Evolutionary conservation across 2,113 vertebrate genomes (phyloP).

Genomic region (Puma concolor): DNA sequence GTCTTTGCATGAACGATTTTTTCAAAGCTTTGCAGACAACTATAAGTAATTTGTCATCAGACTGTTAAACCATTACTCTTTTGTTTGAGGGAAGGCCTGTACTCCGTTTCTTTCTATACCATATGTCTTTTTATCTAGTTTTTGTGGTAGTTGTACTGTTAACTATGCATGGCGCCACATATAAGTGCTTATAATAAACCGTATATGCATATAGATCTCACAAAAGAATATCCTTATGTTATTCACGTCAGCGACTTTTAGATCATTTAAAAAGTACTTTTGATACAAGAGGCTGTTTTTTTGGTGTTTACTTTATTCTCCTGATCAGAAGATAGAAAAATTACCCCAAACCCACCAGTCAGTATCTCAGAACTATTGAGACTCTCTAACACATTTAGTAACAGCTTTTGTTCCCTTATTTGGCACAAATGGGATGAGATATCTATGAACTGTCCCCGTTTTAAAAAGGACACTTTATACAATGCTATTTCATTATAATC

Average conservation of each 20-base stretch:
- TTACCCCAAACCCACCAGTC: neutral
- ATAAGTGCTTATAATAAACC: neutral
- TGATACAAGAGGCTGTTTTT: neutral
- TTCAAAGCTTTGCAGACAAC: neutral
- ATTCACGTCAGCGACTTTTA: neutral
- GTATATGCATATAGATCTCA: neutral
- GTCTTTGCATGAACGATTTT: too few relatives aligned
- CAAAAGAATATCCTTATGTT: neutral
- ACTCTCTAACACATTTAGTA: neutral
- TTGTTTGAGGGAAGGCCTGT: neutral
- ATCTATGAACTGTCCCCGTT: neutral
- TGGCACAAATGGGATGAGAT: neutral
- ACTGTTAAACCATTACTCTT: neutral
- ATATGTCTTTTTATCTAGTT: neutral
- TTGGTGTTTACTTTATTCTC: neutral
- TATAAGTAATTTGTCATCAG: neutral
- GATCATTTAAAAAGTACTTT: neutral
- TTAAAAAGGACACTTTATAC: neutral
- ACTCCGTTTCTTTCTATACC: neutral
- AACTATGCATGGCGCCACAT: accelerated
- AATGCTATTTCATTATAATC: neutral
- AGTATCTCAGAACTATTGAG: neutral
- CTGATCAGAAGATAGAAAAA: neutral
- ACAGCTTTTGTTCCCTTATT: neutral
- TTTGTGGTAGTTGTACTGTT: neutral